Base-by-base conservation (phyloP, 2,113 vertebrate species). In the Oreochromis niloticus region DNA sequence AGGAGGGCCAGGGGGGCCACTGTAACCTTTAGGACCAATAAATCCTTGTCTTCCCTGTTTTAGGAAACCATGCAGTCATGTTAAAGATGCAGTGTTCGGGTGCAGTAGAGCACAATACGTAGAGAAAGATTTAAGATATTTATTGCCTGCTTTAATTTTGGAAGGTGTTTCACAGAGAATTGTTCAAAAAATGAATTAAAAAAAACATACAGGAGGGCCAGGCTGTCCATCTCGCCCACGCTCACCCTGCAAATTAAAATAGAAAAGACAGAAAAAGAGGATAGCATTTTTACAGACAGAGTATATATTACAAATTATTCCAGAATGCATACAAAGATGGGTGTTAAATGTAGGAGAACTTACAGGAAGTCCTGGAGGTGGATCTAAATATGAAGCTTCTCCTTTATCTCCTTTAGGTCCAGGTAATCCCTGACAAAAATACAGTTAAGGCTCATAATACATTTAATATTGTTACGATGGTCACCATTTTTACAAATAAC, bases 351-450 rank as follows among this genome's bases (percentile, higher is more conserved):
- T 1, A 30, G 34, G 1, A 16, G 16, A 79, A 86, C 89, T 87
- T 89, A 95, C 95, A 50, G 90, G 87, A 55, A 32, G 81, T 57
- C 94, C 94, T 32, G 81, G 80, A 30, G 85, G 30, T 9, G 9
- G 2, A 59, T 7, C 7, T 3, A 8, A 27, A 54, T 85, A 94
- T 1, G 92, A n/a, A 8, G 96, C 95, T 71, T 96, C 95, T 96
- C 97, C 97, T 94, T 98, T 98, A 78, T 95, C 94, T 94, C 97
- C 97, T 88, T 96, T 96, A 88, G 92, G 92, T 19, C 97, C 97
- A 52, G 84, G 95, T 68, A 84, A 71, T 59, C 97, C 97, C 97
- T 95, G 73, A 85, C 2, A 85, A 61, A 19, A 68, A 88, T 7
- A 57, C 6, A 81, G 9, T 14, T 48, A 59, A 59, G 6, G 6